Evolutionary conservation across 2,888 invertebrate genomes (phyloP).

Genomic region (Tridacna gigas): DNA sequence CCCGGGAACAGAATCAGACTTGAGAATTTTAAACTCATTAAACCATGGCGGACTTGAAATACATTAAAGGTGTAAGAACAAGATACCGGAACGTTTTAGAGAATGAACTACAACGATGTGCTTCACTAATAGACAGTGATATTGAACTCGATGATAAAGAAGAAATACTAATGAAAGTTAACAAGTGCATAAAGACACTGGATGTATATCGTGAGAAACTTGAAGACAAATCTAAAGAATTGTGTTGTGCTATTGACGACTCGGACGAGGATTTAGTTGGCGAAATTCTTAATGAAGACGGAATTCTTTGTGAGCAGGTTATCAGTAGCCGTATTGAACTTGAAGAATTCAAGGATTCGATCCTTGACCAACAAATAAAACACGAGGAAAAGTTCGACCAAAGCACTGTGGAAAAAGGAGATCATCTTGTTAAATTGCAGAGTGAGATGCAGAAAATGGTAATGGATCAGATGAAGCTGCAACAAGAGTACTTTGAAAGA

Average conservation of each 20-base stretch:
- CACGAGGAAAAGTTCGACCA: background rate
- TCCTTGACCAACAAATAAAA: background rate
- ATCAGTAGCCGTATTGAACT: background rate
- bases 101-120: background rate
- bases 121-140: background rate
- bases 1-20: background rate
- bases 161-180: background rate
- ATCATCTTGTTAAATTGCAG: background rate
- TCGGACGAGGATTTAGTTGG: background rate
- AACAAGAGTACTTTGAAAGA: slow-evolving; percentile 22
- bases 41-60: background rate
- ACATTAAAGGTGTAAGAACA: background rate
- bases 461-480: slow-evolving; percentile 27
- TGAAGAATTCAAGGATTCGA: background rate
- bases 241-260: background rate
- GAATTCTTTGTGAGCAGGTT: background rate
- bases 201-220: background rate
- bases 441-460: background rate
- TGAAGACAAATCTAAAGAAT: background rate
- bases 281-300: background rate
- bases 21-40: background rate
- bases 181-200: background rate
- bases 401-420: background rate
- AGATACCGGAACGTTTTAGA: background rate
- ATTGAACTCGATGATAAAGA: background rate